Evolutionary conservation across 2,888 invertebrate species (phyloP).

Genomic region (Selenia dentaria): DNA sequence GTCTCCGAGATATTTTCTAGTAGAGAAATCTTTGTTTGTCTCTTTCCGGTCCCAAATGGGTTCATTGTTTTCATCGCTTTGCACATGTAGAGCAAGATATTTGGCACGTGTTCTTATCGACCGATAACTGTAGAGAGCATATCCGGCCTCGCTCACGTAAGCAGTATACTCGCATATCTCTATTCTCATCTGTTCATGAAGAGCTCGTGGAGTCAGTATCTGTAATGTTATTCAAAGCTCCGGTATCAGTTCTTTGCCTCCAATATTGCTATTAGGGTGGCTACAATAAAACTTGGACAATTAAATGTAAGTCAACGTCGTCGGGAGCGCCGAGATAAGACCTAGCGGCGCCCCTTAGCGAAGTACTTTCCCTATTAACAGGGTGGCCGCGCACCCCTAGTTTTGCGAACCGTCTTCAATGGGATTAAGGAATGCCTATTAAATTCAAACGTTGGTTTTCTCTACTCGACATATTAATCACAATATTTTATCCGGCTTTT

Average conservation of each 20-base stretch:
- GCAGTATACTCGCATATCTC: conserved; percentile 33
- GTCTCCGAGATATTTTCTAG: conserved; percentile 2
- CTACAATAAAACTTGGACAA: conserved; percentile 80
- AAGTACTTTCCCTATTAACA: conserved; percentile 72
- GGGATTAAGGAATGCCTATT: conserved; percentile 59
- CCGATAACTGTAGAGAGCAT: conserved; percentile 34
- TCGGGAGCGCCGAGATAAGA: conserved; percentile 73
- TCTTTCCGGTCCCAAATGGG: conserved; percentile 5
- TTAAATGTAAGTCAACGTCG: conserved; percentile 77
- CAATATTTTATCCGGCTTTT: conserved; percentile 35
- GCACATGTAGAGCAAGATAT: conserved; percentile 27
- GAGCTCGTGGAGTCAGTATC: conserved; percentile 40
- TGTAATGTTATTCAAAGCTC: conserved; percentile 55
- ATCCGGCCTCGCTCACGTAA: conserved; percentile 31
- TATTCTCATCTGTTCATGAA: conserved; percentile 31
- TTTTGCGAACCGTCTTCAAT: conserved; percentile 55
- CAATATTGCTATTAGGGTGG: conserved; percentile 70
- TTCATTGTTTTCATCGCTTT: conserved; percentile 15
- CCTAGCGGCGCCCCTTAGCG: conserved; percentile 66
- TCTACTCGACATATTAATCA: conserved; percentile 37
- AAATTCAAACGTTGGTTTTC: conserved; percentile 44
- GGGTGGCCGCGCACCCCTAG: conserved; percentile 58
- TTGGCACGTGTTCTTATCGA: conserved; percentile 32
- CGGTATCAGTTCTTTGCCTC: conserved; percentile 59
- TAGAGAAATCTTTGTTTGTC: not conserved